Base-by-base conservation (phyloP, 2,888 invertebrate genomes). In the Tolmerus cingulatus region DNA sequence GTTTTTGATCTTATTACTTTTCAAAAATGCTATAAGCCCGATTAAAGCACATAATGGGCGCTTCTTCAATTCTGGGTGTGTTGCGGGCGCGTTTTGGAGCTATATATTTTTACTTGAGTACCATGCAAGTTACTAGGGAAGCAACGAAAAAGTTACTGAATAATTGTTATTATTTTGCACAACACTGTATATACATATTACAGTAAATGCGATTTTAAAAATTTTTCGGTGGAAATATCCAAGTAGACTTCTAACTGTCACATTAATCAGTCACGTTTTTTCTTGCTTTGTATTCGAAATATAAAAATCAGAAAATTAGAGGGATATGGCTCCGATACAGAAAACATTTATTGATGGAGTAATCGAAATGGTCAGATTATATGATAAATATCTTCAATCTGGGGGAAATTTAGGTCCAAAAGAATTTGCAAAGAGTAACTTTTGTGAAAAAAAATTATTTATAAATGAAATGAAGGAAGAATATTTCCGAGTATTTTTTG, bases 361-460 rank as follows among this genome's bases (percentile, higher is more conserved):
- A n/a, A 51, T 86, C 2, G 19, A 76, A 51, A 86, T 76, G 46
- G 30, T 86, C 3, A 86, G 55, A 76, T 37, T 74, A 5, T 86
- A 86, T 34, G 86, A 86, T 46, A 14, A n/a, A 19, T 19, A 51
- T 19, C n/a, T 16, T 34, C 16, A 55, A 46, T 37, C 57, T 43
- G 34, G 66, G 9, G 19, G 37, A 55, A 8, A 37, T 37, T 37
- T 77, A 34, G 85, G 19, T 23, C 78, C 87, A 16, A 43, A 84
- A 57, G 87, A 87, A 76, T 88, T 87, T 85, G 51, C 87, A 43
- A 88, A 88, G 51, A 76, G 27, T 66, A 37, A 87, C 46, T 74
- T 66, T 76, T 87, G 87, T 79, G 87, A 88, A 12, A 87, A 87
- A n/a, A 74, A 87, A 30, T 79, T 88, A 19, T 87, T 88, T 34